phyloP scores from a whole-genome alignment of 1,140 invertebrate species.

The Anastrepha ludens region DNA sequence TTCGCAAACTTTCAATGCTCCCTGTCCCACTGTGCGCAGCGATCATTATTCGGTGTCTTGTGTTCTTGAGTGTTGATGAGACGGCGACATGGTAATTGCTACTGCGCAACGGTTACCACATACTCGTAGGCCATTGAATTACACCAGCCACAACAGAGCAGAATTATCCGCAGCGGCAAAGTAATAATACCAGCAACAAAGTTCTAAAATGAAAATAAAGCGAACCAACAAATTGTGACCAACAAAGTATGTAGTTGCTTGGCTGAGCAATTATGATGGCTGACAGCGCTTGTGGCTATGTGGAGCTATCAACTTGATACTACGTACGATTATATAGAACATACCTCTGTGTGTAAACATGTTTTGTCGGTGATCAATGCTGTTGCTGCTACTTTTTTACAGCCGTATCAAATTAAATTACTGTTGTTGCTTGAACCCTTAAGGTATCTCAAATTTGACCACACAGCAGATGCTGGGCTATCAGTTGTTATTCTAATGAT shows the following conservation, averaged over 20 bases:
- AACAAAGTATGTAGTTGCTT: constrained; percentile 16
- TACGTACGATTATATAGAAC: not conserved
- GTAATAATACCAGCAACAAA: not conserved
- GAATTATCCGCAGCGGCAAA: not conserved
- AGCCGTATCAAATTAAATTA: constrained; percentile 14
- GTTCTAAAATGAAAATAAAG: not conserved
- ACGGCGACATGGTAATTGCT: constrained; percentile 19
- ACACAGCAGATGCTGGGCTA: constrained; percentile 5
- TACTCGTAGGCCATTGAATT: not conserved
- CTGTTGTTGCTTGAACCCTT: not conserved
- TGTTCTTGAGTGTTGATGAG: constrained; percentile 47
- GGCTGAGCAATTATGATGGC: constrained; percentile 42
- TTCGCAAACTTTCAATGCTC: not conserved
- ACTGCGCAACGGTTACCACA: constrained; percentile 6
- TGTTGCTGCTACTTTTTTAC: constrained; percentile 37
- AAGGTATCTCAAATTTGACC: constrained; percentile 26
- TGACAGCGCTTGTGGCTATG: constrained; percentile 32
- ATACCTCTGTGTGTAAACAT: not conserved
- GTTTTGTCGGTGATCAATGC: not conserved
- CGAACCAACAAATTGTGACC: constrained; percentile 15
- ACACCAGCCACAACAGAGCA: not conserved
- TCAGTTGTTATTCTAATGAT: constrained; percentile 30
- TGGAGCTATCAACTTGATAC: not conserved
- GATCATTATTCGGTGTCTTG: not conserved
- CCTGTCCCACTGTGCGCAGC: not conserved